phyloP scores from a whole-genome alignment of 2,797 vertebrate species.

The Karalla daura region DNA sequence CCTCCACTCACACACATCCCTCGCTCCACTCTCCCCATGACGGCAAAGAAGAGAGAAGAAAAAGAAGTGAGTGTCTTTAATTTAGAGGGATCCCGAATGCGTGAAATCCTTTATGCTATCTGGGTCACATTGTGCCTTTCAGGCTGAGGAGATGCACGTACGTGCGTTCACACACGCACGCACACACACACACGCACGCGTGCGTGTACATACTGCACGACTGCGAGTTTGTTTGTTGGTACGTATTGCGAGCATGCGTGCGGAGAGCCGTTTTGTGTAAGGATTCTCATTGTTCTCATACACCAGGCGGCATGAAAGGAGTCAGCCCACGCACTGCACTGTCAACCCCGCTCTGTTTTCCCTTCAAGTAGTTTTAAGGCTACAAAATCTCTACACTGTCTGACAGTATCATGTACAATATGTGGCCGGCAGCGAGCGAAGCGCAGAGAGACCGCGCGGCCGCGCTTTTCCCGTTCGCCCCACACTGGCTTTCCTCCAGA shows the following conservation, averaged over 20 bases:
- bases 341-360: background rate
- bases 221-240: slow-evolving; percentile 24
- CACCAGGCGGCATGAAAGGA: background rate
- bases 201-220: slow-evolving; percentile 17
- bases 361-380: background rate
- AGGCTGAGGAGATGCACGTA: slow-evolving; percentile 62
- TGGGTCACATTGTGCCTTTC: slow-evolving; percentile 81
- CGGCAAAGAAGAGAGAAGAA: slow-evolving; percentile 62
- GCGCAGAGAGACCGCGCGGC: background rate
- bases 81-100: slow-evolving; percentile 77
- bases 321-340: background rate
- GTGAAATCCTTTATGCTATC: slow-evolving; percentile 82
- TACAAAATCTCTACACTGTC: background rate
- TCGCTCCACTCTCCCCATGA: slow-evolving; percentile 54
- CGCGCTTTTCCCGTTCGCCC: background rate
- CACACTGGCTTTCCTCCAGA: background rate
- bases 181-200: slow-evolving; percentile 29
- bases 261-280: slow-evolving; percentile 9
- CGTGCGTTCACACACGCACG: slow-evolving; percentile 29
- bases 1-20: slow-evolving; percentile 44
- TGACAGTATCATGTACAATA: background rate
- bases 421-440: background rate
- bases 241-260: slow-evolving; percentile 2
- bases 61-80: slow-evolving; percentile 71
- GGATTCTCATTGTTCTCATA: background rate